Evolutionary conservation across 2,113 vertebrate genomes (phyloP).

Genomic region (Micronycteris hirsuta): DNA sequence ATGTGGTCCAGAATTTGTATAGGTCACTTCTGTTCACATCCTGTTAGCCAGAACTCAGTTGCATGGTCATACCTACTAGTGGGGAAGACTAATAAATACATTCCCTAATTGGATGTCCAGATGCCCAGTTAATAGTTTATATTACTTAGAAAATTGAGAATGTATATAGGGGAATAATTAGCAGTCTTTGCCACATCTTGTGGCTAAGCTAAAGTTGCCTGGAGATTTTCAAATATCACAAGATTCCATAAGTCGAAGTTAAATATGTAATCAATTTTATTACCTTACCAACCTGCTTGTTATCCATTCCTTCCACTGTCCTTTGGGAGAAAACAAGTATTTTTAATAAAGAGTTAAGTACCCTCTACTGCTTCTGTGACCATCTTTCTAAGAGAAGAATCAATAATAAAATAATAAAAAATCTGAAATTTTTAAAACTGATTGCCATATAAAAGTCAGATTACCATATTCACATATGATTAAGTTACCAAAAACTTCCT

Average conservation of each 20-base stretch:
- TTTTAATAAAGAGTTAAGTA: not conserved
- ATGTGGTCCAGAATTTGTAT: not conserved
- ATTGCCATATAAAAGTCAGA: not conserved
- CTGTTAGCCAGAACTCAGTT: not conserved
- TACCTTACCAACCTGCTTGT: not conserved
- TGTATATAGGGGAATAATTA: not conserved
- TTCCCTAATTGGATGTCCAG: not conserved
- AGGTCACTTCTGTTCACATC: not conserved
- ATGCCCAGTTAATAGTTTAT: not conserved
- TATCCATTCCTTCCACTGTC: slow-evolving; percentile 10
- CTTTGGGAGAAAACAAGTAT: not conserved
- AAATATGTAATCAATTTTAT: slow-evolving; percentile 27
- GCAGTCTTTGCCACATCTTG: not conserved
- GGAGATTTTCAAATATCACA: not conserved
- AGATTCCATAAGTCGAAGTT: not conserved
- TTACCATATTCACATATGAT: not conserved
- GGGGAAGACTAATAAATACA: not conserved
- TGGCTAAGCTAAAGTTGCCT: not conserved
- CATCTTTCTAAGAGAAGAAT: not conserved
- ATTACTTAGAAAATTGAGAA: not conserved
- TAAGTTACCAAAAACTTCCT: not conserved
- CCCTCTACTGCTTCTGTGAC: not conserved
- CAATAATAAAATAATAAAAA: slow-evolving; percentile 18
- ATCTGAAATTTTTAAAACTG: slow-evolving; percentile 5
- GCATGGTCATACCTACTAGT: not conserved